Percentiles rank a stretch among this genome's conserved stretches.
These are phyloP conservation scores for Xylocampa areola DNA, from an alignment of 2,888 invertebrate genomes.

Conservation along the genomic window DNA sequence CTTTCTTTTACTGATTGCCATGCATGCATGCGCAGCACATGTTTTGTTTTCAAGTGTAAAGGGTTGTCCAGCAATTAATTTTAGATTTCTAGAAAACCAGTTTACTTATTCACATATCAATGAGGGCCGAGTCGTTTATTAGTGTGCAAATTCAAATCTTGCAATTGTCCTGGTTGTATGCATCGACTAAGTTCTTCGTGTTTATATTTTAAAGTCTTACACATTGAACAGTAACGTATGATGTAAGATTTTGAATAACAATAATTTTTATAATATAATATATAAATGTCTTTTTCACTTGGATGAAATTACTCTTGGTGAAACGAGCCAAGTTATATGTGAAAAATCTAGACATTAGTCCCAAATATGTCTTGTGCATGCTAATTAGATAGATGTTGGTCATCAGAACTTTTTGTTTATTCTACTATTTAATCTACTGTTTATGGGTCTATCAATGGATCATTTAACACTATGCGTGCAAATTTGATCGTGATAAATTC, in stretches of 20 bases:
- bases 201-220: neutral
- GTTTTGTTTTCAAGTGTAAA: constrained; percentile 34
- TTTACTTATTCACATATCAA: constrained; percentile 33
- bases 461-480: constrained; percentile 79
- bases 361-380: constrained; percentile 29
- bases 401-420: constrained; percentile 48
- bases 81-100: constrained; percentile 38
- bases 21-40: constrained; percentile 7
- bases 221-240: neutral
- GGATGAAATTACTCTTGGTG: constrained; percentile 4
- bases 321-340: constrained; percentile 1
- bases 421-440: constrained; percentile 53
- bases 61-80: constrained; percentile 23
- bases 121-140: constrained; percentile 20
- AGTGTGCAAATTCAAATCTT: constrained; percentile 18
- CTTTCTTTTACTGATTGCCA: constrained; percentile 22
- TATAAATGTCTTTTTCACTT: constrained; percentile 1
- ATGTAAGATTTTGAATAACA: constrained; percentile 4
- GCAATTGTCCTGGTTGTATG: constrained; percentile 18
- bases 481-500: constrained; percentile 78
- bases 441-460: constrained; percentile 70
- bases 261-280: constrained; percentile 8
- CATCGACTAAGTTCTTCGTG: neutral
- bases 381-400: constrained; percentile 41
- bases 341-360: constrained; percentile 19